These are phyloP conservation scores for Tethea ocularis DNA, from an alignment of 2,888 invertebrate genomes.

Conservation along the genomic window DNA sequence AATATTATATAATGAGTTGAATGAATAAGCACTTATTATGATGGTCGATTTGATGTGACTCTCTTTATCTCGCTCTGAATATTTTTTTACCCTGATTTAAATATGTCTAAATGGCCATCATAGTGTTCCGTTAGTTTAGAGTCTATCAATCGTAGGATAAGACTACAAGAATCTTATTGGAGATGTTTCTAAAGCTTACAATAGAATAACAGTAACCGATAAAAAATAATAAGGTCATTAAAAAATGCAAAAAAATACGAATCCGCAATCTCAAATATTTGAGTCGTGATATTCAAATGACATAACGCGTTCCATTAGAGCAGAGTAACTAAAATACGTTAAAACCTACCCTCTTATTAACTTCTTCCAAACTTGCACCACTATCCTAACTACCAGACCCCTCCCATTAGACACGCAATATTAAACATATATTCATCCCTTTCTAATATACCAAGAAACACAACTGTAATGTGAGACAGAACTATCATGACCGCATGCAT, in stretches of 20 bases:
- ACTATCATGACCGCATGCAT: conserved; percentile 62
- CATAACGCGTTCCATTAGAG: conserved; percentile 45
- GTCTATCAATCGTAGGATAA: too few species aligned
- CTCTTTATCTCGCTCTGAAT: too few species aligned
- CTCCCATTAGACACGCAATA: conserved; percentile 58
- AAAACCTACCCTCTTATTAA: conserved; percentile 77
- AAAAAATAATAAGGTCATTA: not conserved
- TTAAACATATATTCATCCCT: conserved; percentile 46
- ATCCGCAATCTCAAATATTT: not conserved
- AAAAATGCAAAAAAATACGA: not conserved
- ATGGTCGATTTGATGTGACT: too few species aligned
- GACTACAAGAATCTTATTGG: too few species aligned
- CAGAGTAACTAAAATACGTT: conserved; percentile 70
- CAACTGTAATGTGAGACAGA: conserved; percentile 56
- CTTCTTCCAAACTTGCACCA: conserved; percentile 79
- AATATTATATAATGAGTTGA: too few species aligned
- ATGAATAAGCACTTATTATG: too few species aligned
- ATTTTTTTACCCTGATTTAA: too few species aligned
- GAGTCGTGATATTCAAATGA: conserved; percentile 55
- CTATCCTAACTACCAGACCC: conserved; percentile 69
- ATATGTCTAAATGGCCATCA: too few species aligned
- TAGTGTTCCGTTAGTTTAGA: too few species aligned
- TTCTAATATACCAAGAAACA: conserved; percentile 41
- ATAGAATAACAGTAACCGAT: not conserved
- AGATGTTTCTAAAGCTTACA: too few species aligned